Evolutionary conservation across 1,140 invertebrate genomes (phyloP), one percentile per base, ranked within the genome.

Genomic region (Tetragnatha versicolor): DNA sequence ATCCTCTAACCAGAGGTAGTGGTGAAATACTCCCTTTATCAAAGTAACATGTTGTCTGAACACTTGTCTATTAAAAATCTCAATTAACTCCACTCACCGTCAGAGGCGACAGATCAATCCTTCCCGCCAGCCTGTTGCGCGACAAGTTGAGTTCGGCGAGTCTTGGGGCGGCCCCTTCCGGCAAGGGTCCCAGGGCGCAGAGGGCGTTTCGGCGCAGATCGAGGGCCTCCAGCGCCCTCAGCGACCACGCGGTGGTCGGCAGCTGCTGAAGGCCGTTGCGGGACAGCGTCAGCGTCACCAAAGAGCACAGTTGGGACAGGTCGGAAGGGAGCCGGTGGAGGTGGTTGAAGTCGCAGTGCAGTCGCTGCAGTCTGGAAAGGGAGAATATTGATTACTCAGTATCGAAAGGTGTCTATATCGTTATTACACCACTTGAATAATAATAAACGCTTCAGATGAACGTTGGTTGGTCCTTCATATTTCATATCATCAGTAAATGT

Each of bases 301-400:
- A 29, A 4, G 61, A 77, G 9, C 29, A 17, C 14, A 66, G 47
- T 7, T 31, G n/a, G 3, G 63, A 66, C 75, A 60, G 66, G 27
- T 77, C 61, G 6, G n/a, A 20, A 27, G 60, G 60, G 1, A 77
- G 22, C 4, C 22, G 20, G 4, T n/a, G 20, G 0, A 77, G 17
- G 12, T 31, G 60, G 25, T 77, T 77, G 49, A 66, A 77, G 75
- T 77, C 75, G 25, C 60, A 66, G n/a, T 66, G 60, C 4, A 77
- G 35, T 0, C 75, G 42, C 10, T 33, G 51, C 9, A 77, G 49
- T 29, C 72, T 75, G 29, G 37, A 63, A 33, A 25, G n/a, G n/a
- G n/a, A n/a, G n/a, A n/a, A n/a, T n/a, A n/a, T n/a, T n/a, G n/a
- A n/a, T n/a, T n/a, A n/a, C n/a, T n/a, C n/a, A n/a, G n/a, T n/a